Evolutionary conservation across 1,140 invertebrate species (phyloP), one percentile per base, ranked within the genome.

Genomic region (Drosophila funebris): DNA sequence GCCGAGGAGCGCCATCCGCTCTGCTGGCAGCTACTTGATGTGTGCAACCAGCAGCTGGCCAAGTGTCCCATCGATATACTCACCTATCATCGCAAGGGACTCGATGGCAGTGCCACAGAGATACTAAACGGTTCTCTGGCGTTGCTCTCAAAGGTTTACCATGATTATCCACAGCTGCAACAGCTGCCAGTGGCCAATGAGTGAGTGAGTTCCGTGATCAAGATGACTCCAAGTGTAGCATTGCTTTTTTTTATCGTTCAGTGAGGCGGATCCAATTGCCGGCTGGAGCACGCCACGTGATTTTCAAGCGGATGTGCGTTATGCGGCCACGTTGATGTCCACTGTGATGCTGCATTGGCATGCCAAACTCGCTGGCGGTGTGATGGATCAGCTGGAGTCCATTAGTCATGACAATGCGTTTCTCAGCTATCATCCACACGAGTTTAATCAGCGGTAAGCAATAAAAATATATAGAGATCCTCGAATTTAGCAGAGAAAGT

Each of bases 371-470:
- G 76, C 58, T 3, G 76, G 61, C 2, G 75, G 76, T 7, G 57
- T 69, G 14, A 89, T 84, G 22, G 70, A 27, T 27, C 77, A 79
- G 27, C 88, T 88, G 63, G 91, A 90, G 46, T 92, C 83, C 3
- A 81, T 93, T 3, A 93, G 93, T 60, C 92, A 93, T 74, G 93
- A 93, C 74, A 93, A 93, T 72, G 92, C 83, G 8, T 93, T 93
- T 62, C 73, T 93, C 5, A 93, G 92, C 72, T 92, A 92, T 85
- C 88, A 92, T 83, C 93, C 93, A 0, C 67, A 91, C 48, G 92
- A 92, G 70, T 93, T 93, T 66, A 87, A 76, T 3, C 93, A 93
- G 76, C 76, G 93, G 73, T 76, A 56, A 67, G 69, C 20, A 27
- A 22, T 22, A 22, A 22, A 2, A 22, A 22, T 22, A n/a, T n/a